Base-by-base conservation (phyloP, 2,888 invertebrate genomes). In the Phasia obesa region DNA sequence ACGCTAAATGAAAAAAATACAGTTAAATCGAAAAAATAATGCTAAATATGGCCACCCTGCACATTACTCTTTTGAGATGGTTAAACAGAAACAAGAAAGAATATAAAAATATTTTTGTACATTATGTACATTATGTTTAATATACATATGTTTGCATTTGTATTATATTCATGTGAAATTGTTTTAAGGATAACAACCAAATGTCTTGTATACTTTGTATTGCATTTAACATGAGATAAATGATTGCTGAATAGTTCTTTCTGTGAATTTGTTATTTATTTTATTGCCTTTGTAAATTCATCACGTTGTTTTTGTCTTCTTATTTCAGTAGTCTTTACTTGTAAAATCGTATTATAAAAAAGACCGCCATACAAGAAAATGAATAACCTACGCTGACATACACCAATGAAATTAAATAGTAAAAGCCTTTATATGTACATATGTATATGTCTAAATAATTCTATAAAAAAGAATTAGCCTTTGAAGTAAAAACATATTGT, bases 401-500 rank as follows among this genome's bases (percentile, higher is more conserved):
- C 49, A 64, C 23, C 55, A 76, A 31, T 35, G 69, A 70, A 60
- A 76, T 71, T 71, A 73, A 35, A 35, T 11, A 35, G 11, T 35
- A 35, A 35, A 53, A 35, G 62, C 19, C 21, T 23, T 17, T 69
- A 35, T n/a, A 59, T 5, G n/a, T n/a, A n/a, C n/a, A n/a, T n/a
- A 21, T 60, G 2, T n/a, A 15, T 2, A 13, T 0, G 3, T n/a
- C n/a, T n/a, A n/a, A n/a, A n/a, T n/a, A n/a, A n/a, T n/a, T n/a
- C n/a, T n/a, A n/a, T n/a, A n/a, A n/a, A n/a, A n/a, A n/a, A n/a
- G n/a, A n/a, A n/a, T n/a, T n/a, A n/a, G n/a, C n/a, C n/a, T n/a
- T n/a, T n/a, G n/a, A n/a, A n/a, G n/a, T n/a, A n/a, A n/a, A n/a
- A n/a, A n/a, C n/a, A n/a, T n/a, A n/a, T n/a, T n/a, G n/a, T n/a